These are phyloP conservation scores for Drosophila hydei DNA, from an alignment of 1,140 invertebrate species.

Conservation along the genomic window DNA sequence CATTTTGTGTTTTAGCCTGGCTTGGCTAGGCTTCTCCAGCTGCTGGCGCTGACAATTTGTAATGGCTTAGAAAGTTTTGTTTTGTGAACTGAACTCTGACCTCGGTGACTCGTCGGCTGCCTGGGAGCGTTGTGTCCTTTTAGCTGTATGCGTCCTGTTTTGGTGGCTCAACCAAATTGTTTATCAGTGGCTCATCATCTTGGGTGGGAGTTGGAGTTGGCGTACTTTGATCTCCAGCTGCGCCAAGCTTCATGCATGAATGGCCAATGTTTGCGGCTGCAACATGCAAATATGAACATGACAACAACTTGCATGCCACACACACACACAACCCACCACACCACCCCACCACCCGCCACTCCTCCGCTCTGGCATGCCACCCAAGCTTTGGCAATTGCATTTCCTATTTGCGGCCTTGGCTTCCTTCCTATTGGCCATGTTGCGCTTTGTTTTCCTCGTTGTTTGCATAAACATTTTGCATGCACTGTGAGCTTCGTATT, in stretches of 20 bases:
- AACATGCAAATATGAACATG: constrained; percentile 43
- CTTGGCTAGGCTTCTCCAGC: constrained; percentile 11
- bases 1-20: constrained; percentile 36
- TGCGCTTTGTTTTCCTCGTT: constrained; percentile 18
- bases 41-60: constrained; percentile 47
- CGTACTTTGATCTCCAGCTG: constrained; percentile 12
- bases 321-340: neutral
- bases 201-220: neutral
- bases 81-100: constrained; percentile 31
- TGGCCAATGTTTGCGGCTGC: constrained; percentile 7
- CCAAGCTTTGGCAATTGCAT: constrained; percentile 40
- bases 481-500: constrained; percentile 22
- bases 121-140: constrained; percentile 42
- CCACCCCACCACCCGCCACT: neutral
- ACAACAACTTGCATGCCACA: constrained; percentile 13
- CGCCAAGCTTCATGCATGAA: constrained; percentile 22
- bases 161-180: neutral
- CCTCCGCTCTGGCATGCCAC: constrained; percentile 45
- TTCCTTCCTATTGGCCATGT: constrained; percentile 33
- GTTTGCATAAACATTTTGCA: constrained; percentile 73
- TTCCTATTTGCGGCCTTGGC: constrained; percentile 68
- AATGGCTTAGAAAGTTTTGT: constrained; percentile 41
- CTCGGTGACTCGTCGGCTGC: neutral
- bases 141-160: constrained; percentile 9
- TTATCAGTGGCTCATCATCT: constrained; percentile 26